phyloP scores from a whole-genome alignment of 1,140 invertebrate species.

The Anadara kagoshimensis region DNA sequence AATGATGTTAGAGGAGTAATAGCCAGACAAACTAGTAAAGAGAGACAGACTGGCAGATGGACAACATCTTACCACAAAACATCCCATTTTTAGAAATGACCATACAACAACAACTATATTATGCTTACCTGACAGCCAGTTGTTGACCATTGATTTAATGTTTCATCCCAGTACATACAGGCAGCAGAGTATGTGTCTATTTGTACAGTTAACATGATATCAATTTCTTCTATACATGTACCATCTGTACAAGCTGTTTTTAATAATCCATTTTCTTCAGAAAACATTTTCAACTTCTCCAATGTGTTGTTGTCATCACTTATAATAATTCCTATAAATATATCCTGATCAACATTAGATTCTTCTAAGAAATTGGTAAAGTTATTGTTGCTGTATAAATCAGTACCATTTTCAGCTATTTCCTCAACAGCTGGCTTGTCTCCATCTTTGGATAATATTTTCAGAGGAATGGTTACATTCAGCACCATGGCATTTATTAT shows the following conservation, averaged over 20 bases:
- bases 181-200: constrained; percentile 10
- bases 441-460: too few relatives aligned
- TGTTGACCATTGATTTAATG: neutral
- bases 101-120: neutral
- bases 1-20: neutral
- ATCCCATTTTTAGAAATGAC: too few relatives aligned
- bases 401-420: too few relatives aligned
- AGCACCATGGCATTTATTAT: too few relatives aligned
- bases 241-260: neutral
- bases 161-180: constrained; percentile 24
- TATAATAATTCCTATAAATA: neutral
- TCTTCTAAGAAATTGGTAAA: neutral
- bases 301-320: neutral
- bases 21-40: neutral
- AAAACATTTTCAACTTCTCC: neutral
- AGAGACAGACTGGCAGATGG: too few relatives aligned
- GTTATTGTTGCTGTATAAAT: neutral
- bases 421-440: too few relatives aligned
- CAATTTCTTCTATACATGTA: neutral
- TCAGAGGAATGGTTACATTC: too few relatives aligned
- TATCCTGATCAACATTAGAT: neutral
- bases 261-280: neutral
- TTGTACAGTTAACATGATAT: neutral
- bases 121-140: constrained; percentile 20
- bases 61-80: too few relatives aligned